phyloP scores from a whole-genome alignment of 2,113 vertebrate genomes.

The Charina bottae region DNA sequence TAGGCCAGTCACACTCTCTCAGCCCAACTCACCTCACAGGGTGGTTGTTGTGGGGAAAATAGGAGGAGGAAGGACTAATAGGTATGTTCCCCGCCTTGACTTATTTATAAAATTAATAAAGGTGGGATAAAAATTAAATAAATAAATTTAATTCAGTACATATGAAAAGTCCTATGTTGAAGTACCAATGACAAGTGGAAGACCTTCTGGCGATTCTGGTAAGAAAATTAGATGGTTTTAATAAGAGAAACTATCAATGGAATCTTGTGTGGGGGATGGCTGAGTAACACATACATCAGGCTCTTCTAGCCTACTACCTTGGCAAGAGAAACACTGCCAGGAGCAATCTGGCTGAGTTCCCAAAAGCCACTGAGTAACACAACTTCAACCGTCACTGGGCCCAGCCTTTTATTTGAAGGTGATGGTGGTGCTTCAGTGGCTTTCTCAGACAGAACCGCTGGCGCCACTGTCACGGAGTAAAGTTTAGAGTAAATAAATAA shows the following conservation, averaged over 20 bases:
- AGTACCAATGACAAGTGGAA: neutral
- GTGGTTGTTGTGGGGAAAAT: too few species aligned
- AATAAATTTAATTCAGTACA: neutral
- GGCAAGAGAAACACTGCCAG: neutral
- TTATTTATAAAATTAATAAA: too few species aligned
- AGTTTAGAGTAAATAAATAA: conserved; percentile 69
- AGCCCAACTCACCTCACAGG: too few species aligned
- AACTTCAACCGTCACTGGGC: conserved; percentile 2
- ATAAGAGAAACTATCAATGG: conserved; percentile 10
- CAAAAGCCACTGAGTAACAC: conserved; percentile 25
- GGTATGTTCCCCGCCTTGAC: too few species aligned
- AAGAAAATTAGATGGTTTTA: conserved; percentile 11
- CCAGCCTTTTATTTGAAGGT: conserved; percentile 33
- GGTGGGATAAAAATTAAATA: too few species aligned
- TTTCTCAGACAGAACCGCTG: conserved; percentile 54
- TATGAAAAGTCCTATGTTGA: neutral
- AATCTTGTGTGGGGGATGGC: conserved; percentile 21
- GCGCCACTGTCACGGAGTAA: conserved; percentile 64
- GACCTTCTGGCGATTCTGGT: neutral
- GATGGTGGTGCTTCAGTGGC: conserved; percentile 61
- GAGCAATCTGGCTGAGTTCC: conserved; percentile 10
- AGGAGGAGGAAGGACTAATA: too few species aligned
- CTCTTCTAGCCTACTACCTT: neutral
- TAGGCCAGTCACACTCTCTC: too few species aligned
- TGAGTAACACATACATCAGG: neutral